These are phyloP conservation scores for Ophioderma brevispina DNA, from an alignment of 35 echinoderm and acorn worm genomes.

Conservation along the genomic window DNA sequence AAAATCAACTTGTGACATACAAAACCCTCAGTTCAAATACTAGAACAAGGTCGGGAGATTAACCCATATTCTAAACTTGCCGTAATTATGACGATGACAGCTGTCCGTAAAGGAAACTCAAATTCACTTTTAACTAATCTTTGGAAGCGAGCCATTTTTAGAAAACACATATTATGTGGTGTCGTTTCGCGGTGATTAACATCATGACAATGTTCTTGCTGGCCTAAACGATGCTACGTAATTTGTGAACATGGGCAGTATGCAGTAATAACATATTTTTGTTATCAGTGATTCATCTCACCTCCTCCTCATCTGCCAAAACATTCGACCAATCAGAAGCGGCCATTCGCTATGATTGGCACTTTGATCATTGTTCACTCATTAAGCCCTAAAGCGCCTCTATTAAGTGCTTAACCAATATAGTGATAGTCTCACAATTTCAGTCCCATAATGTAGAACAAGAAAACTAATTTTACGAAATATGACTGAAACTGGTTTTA, in stretches of 20 bases:
- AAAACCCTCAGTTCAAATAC: background rate
- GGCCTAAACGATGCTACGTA: background rate
- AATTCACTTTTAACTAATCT: slow-evolving; percentile 1
- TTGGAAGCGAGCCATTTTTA: background rate
- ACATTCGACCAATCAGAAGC: background rate
- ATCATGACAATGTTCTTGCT: background rate
- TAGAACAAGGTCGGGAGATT: background rate
- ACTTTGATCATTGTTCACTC: background rate
- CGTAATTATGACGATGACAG: background rate
- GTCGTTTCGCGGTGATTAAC: background rate
- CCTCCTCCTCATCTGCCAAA: background rate
- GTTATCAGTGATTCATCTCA: background rate
- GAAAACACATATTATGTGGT: background rate
- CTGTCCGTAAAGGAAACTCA: background rate
- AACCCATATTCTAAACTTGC: background rate
- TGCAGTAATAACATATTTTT: background rate
- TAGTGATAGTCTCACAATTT: too few species aligned
- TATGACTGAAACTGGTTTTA: too few species aligned
- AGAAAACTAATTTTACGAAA: too few species aligned
- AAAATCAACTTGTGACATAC: background rate
- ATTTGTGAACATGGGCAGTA: background rate
- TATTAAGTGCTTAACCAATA: background rate
- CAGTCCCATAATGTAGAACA: too few species aligned
- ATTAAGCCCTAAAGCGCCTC: background rate
- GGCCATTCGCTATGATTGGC: background rate